Evolutionary conservation across 2,888 invertebrate genomes (phyloP), one percentile per base, ranked within the genome.

Genomic region (Agriopis leucophaearia): DNA sequence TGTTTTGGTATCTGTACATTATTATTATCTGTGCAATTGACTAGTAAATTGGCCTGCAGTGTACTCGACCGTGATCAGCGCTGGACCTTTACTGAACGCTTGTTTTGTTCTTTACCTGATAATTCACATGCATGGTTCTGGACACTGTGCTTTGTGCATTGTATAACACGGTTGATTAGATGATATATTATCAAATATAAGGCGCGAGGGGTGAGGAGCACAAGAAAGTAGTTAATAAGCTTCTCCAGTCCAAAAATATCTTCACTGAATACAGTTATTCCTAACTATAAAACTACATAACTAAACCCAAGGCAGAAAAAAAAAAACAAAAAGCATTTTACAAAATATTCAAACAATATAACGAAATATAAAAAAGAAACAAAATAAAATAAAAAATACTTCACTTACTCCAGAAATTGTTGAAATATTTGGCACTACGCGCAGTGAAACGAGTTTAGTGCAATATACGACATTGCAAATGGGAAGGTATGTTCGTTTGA

Each of bases 21-120:
- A 27, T 27, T 27, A 27, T 27, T 27, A 27, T 52, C 52, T 38
- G 52, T 38, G 10, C 9, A 15, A 38, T 27, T 38, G 8, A 38
- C 15, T 54, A 63, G 77, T 77, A 78, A 63, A 82, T 81, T 80
- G 83, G 74, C 74, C 71, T 60, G 73, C 71, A 76, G 81, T 76
- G 72, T 74, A 77, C 75, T 73, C 64, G 45, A 64, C 65, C 69
- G 67, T 72, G 70, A 69, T 72, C 66, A 59, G 63, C 57, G 57
- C 57, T 54, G 56, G 18, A 58, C 62, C 61, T 67, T 64, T 72
- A 72, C 67, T 71, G 69, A 64, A 65, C 58, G 42, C 54, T 64
- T 38, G 54, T 62, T 64, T 61, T 54, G 63, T 47, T 57, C 36
- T 42, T 58, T 57, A 42, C 55, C 51, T n/a, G 47, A 38, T 54